Evolutionary conservation across 2,888 invertebrate genomes (phyloP), one percentile per base, ranked within the genome.

Genomic region (Sisyra terminalis): DNA sequence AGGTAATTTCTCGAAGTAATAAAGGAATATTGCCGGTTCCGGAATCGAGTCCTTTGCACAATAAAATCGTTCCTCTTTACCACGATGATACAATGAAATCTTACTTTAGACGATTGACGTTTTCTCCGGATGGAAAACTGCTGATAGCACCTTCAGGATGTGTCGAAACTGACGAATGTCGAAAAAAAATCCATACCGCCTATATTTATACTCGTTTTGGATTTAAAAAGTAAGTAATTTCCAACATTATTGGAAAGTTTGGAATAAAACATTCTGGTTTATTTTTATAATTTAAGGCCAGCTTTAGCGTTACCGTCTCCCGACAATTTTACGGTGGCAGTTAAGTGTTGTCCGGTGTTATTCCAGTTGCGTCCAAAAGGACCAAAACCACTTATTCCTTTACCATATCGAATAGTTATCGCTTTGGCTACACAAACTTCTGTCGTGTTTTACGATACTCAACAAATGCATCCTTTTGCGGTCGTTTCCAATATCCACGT

Each of bases 51-150:
- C 65, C 70, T 1, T 57, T 81, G 3, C 66, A 74, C 47, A 69
- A 70, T 0, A 73, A 74, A 49, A 66, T 67, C 43, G 69, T 79
- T 10, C 71, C 83, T 29, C 66, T 90, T 36, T 94, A 83, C 61
- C 84, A 90, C 52, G 93, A 94, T 52, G 93, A 93, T 57, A 92
- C 92, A 0, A 69, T 93, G 49, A 87, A 90, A 60, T 89, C 96
- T 1, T 98, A 90, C 63, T 94, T 88, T 57, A 71, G 98, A 34
- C 70, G 97, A 29, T 61, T 96, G 17, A 73, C 79, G 37, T 98
- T 92, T 57, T 85, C 89, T 16, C 90, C 93, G 0, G 93, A 94
- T 60, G 98, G 97, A 0, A 70, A 81, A 54, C 62, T 97, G 38
- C 61, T 98, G 15, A 74, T 96, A n/a, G 83, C 85, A 1, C 97